Conservation (phyloP, 2,113 vertebrate genomes). For the Pardalotus punctatus region DNA sequence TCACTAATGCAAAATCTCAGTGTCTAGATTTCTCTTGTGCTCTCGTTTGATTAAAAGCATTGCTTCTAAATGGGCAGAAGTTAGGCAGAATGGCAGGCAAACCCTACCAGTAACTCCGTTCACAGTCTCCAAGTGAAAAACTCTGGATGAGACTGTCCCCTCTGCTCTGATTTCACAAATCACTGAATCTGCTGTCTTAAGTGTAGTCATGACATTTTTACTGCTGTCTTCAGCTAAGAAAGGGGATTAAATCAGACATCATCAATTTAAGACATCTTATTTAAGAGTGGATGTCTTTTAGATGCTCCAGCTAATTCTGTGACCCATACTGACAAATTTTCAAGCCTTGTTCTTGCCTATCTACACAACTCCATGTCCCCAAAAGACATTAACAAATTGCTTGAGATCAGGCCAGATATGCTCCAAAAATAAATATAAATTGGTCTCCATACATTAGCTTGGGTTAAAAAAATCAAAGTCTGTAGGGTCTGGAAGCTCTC, state of each 20-base stretch:
- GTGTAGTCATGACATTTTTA: neutral
- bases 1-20: neutral
- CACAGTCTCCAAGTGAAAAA: neutral
- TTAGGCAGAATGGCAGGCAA: neutral
- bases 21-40: neutral
- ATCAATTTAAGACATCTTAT: neutral
- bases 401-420: neutral
- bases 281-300: neutral
- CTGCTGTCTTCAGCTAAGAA: neutral
- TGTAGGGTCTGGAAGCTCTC: neutral
- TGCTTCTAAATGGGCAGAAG: neutral
- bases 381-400: neutral
- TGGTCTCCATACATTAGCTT: neutral
- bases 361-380: neutral
- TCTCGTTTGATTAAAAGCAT: neutral
- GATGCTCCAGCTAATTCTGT: neutral
- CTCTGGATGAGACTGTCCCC: neutral
- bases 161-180: neutral
- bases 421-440: neutral
- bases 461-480: neutral
- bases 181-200: no score
- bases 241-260: neutral
- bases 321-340: neutral
- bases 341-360: neutral
- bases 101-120: neutral